These are phyloP conservation scores for Cydia pomonella DNA, from an alignment of 1,140 invertebrate species.

Conservation along the genomic window DNA sequence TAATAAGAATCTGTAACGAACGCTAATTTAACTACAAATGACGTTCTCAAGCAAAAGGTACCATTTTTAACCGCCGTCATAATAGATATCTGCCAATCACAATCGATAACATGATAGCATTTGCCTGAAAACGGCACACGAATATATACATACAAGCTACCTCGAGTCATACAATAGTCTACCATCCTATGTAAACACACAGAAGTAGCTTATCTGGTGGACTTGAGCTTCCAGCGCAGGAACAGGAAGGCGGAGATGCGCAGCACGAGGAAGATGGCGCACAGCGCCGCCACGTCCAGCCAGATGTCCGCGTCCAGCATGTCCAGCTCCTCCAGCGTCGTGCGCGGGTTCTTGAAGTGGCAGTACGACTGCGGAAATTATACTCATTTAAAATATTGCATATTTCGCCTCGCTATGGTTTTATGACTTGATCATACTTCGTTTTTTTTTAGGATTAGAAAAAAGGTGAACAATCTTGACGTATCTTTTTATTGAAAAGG, in stretches of 20 bases:
- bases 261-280: constrained; percentile 93
- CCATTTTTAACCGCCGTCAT: not conserved
- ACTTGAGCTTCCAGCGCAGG: constrained; percentile 92
- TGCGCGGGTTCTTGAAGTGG: constrained; percentile 93
- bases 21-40: not conserved
- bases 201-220: constrained; percentile 83
- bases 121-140: not conserved
- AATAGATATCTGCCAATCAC: not conserved
- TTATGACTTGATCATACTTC: no score
- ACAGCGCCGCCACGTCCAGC: constrained; percentile 90
- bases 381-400: not conserved
- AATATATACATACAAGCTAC: not conserved
- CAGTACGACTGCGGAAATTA: constrained; percentile 84
- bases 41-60: not conserved
- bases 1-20: not conserved
- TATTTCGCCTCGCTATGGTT: no score
- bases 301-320: constrained; percentile 89
- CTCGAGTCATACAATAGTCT: not conserved
- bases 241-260: constrained; percentile 95
- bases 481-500: no score
- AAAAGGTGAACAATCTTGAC: no score
- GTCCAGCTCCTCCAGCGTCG: constrained; percentile 95
- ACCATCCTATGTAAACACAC: not conserved
- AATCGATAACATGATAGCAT: not conserved
- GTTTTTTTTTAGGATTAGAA: no score